Evolutionary conservation across 2,888 invertebrate species (phyloP), one percentile per base, ranked within the genome.

Genomic region (Cosmorhoe ocellata): DNA sequence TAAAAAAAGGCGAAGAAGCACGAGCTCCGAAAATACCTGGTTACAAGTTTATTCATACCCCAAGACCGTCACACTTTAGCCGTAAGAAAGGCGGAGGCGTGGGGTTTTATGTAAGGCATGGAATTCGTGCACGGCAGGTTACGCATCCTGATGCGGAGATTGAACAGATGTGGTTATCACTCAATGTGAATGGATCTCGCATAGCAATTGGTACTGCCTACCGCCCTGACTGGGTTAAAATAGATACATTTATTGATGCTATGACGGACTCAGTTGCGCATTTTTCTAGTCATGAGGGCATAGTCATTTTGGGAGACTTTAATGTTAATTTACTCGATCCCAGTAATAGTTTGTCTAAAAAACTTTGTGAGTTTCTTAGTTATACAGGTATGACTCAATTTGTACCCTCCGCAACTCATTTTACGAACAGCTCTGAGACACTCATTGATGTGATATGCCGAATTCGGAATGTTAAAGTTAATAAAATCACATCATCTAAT

Each of bases 151-250:
- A 8, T 2, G 37, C 37, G 4, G 28, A 13, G 9, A 28, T 28
- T 10, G 22, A 36, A 11, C 22, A 24, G 7, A 36, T 36, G 36
- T 36, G 36, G 36, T 1, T 32, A 1, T 9, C 11, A 2, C 11
- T 22, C 7, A 11, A 1, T 0, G 9, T 24, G 11, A 22, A 24
- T n/a, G 8, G 7, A 4, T 36, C 11, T 6, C 24, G 10, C 2
- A 36, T 36, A 10, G 36, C 13, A 3, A 27, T 38, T 4, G 38
- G 38, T 9, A 38, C 38, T 27, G 38, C 38, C 1, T 38, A 38
- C 4, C 26, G 26, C 1, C 9, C 38, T 0, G 7, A 38, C 9
- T 38, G 38, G 38, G 9, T 38, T 7, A 26, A 38, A 0, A 8
- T 13, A 1, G 38, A 38, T 9, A 8, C 1, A 6, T 38, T 27